Base-by-base conservation (phyloP, 2,888 invertebrate genomes). In the Xanthostigma xanthostigma region DNA sequence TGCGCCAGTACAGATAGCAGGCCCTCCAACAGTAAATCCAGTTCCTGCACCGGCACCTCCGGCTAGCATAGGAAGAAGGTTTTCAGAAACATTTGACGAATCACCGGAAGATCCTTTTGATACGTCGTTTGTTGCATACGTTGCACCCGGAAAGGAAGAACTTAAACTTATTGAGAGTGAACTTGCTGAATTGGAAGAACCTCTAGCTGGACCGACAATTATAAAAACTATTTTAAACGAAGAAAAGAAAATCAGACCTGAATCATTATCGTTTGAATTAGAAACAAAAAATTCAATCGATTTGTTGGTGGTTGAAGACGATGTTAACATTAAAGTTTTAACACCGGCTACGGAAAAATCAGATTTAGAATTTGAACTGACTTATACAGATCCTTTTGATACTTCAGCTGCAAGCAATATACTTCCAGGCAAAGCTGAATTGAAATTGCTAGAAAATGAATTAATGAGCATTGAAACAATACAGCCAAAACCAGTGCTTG, bases 381-480 rank as follows among this genome's bases (percentile, higher is more conserved):
- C 64, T 3, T 72, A 81, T 56, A 64, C 68, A 9, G 90, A 90
- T 69, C 91, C 91, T 0, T 92, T 92, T 62, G 92, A 92, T 61
- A 92, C 92, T 0, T 86, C 90, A 0, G 84, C 86, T 57, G 87
- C 87, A 0, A 73, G 71, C 49, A 81, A 84, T 60, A 78, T 87
- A 48, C 70, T 76, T 45, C 88, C 87, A 0, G 84, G 88, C 4
- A 82, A 78, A 65, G 81, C 86, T 2, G 89, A 89, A 64, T 69
- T 89, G 9, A 85, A 83, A 62, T 65, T 87, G 38, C 61, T 89
- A 14, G 86, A 87, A 56, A 83, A 75, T 62, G 87, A 87, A 61
- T 71, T 88, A 50, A 81, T 82, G 17, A 37, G 36, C 12, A 48
- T 36, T 42, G 61, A 67, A 56, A 72, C 78, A 50, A 68, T 60